phyloP scores from a whole-genome alignment of 2,113 vertebrate genomes.

The Lepisosteus osseus region DNA sequence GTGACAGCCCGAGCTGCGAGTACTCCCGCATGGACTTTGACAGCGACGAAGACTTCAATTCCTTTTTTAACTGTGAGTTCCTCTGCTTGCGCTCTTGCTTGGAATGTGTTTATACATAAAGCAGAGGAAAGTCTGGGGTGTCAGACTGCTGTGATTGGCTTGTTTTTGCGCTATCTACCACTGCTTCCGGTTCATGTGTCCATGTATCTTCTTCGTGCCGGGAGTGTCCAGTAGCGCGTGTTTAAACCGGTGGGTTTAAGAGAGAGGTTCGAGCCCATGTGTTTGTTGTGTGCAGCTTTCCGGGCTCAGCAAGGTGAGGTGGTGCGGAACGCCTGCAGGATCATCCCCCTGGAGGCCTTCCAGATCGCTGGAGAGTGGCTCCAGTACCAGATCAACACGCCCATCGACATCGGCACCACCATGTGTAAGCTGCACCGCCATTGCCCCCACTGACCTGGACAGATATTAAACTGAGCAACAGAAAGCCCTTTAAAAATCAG shows the following conservation, averaged over 20 bases:
- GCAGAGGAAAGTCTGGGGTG: no score
- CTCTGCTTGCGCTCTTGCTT: not conserved
- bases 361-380: constrained; percentile 87
- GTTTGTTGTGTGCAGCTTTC: constrained; percentile 66
- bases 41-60: constrained; percentile 91
- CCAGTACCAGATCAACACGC: constrained; percentile 74
- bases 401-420: constrained; percentile 69
- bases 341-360: constrained; percentile 84
- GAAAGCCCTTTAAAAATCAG: no score
- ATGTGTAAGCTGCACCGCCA: constrained; percentile 63
- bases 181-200: no score
- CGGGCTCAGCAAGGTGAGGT: constrained; percentile 85
- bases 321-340: constrained; percentile 79
- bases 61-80: constrained; percentile 86
- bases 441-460: no score
- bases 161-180: no score
- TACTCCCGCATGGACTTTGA: constrained; percentile 94
- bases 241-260: no score
- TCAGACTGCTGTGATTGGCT: no score
- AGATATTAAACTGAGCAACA: no score
- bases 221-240: no score
- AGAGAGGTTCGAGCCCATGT: not conserved
- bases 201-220: no score
- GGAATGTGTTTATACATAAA: no score
- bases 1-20: constrained; percentile 82